Evolutionary conservation across 2,113 vertebrate species (phyloP), one percentile per base, ranked within the genome.

Genomic region (Anoplopoma fimbria): DNA sequence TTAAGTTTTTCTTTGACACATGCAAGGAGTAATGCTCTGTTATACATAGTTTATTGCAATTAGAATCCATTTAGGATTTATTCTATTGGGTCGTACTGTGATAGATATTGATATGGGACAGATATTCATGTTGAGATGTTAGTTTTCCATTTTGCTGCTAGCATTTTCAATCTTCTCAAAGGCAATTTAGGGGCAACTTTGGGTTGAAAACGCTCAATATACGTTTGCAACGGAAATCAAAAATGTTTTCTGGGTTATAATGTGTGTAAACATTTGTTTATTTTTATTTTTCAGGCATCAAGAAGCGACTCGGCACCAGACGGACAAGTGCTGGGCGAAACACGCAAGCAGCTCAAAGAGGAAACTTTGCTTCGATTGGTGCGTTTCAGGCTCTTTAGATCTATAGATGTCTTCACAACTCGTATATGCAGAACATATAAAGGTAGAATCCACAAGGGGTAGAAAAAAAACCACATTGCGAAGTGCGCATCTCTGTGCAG

Each of bases 311-410:
- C 90, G 0, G 96, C 94, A 65, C 93, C 90, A 80, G 93, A 99
- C 2, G 97, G 96, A 6, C 97, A 97, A 0, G 95, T 93, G 0
- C 93, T 98, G 77, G 97, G 91, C 6, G 98, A 99, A 93, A 96
- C 97, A 23, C 96, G 97, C 72, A 99, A 98, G 85, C 98, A 99
- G 85, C 95, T 99, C 29, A 99, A 99, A 93, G 98, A 99, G 89
- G 98, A 99, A 91, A 99, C 98, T 38, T 95, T 97, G 76, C 95
- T 99, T 49, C 92, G 98, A 84, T 87, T 99, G 97, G 98, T 99
- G 92, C 88, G 96, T 92, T 78, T 68, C 25, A 3, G 34, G 6
- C 60, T 0, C 60, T 17, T 42, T 45, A n/a, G n/a, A 19, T 62
- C 55, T 47, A 13, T 9, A 17, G 8, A 47, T 47, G 42, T 62